These are phyloP conservation scores for Neogale vison DNA, from an alignment of 2,113 vertebrate species.

Conservation along the genomic window DNA sequence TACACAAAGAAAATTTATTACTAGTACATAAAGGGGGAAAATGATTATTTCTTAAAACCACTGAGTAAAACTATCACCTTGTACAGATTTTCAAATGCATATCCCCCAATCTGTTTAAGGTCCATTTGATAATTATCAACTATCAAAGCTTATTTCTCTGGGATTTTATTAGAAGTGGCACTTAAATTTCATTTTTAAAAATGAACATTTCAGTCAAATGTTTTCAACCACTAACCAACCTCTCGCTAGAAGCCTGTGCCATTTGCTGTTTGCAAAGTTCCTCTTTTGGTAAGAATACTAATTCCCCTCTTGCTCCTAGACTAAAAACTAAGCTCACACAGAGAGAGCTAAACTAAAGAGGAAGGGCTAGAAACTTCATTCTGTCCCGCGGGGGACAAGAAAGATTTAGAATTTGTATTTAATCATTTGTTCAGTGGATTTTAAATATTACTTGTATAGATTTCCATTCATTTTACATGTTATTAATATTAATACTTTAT, in stretches of 20 bases:
- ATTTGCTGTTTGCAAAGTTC: background rate
- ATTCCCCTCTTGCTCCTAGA: background rate
- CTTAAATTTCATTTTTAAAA: slow-evolving; percentile 12
- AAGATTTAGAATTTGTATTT: background rate
- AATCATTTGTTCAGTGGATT: background rate
- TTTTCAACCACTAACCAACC: background rate
- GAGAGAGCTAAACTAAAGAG: background rate
- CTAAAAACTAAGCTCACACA: background rate
- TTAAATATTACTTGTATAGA: background rate
- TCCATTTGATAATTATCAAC: slow-evolving; percentile 18
- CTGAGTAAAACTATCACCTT: slow-evolving; percentile 4
- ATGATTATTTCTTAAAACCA: slow-evolving; percentile 29
- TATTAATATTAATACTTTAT: background rate
- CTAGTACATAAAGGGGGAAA: background rate
- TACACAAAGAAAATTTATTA: background rate
- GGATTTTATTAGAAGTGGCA: background rate
- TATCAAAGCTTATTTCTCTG: slow-evolving; percentile 12
- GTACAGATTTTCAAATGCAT: background rate
- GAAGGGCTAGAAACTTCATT: background rate
- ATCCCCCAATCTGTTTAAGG: background rate
- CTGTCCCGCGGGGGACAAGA: background rate
- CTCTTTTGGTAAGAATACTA: background rate
- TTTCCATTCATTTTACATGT: background rate
- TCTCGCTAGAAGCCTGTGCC: background rate
- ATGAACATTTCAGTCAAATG: slow-evolving; percentile 17